A percentile compares a stretch with the other conserved stretches of the same genome.
Conservation (phyloP, 2,888 invertebrate species). For the Neria commutata region DNA sequence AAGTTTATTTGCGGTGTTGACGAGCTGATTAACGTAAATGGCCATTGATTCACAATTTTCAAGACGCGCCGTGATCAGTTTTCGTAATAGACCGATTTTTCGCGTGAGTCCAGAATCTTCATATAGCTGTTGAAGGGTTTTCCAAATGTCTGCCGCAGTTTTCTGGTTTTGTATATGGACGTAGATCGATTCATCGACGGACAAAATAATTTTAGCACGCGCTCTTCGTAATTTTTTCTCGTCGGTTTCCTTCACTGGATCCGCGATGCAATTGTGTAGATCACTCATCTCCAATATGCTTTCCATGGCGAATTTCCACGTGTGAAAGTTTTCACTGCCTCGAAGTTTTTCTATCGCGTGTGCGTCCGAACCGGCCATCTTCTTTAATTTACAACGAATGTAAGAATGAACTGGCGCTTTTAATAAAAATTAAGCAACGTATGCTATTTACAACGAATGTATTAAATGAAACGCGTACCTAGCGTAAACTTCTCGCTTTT, state of each 20-base stretch:
- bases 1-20: constrained; percentile 15
- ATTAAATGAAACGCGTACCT: too few species aligned
- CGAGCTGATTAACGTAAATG: constrained; percentile 21
- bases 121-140: constrained; percentile 21
- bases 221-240: constrained; percentile 10
- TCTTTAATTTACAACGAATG: background rate
- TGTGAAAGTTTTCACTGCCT: constrained; percentile 13
- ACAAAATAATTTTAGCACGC: constrained; percentile 9
- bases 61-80: constrained; percentile 16
- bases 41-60: constrained; percentile 20
- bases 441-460: too few species aligned
- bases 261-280: constrained; percentile 3
- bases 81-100: constrained; percentile 21
- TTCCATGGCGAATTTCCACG: constrained; percentile 18
- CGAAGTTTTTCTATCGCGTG: constrained; percentile 8
- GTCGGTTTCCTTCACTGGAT: constrained; percentile 11
- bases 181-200: constrained; percentile 15
- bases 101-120: constrained; percentile 28
- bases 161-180: constrained; percentile 23
- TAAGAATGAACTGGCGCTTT: too few species aligned
- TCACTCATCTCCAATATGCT: constrained; percentile 8
- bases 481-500: too few species aligned
- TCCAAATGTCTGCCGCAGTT: constrained; percentile 21
- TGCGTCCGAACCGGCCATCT: background rate
- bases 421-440: too few species aligned